Percentiles rank a stretch among this genome's conserved stretches.
Conservation (phyloP, 1,140 invertebrate genomes). For the Belonocnema kinseyi region DNA sequence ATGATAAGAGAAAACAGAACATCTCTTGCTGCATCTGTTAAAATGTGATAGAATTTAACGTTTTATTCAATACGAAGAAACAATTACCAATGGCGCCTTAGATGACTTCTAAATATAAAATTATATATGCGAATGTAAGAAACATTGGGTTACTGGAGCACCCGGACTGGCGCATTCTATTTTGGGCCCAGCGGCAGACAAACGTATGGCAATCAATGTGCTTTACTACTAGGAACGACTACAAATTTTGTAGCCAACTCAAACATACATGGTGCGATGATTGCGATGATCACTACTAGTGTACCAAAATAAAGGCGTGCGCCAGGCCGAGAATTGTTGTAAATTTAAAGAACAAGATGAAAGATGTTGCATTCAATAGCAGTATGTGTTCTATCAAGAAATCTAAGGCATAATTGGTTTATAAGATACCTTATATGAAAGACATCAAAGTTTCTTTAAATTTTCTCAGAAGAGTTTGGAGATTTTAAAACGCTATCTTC, state of each 20-base stretch:
- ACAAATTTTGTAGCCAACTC: not conserved
- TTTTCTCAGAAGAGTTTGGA: not conserved
- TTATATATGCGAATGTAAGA: not conserved
- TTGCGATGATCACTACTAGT: slow-evolving; percentile 3
- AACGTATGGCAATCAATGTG: slow-evolving; percentile 10
- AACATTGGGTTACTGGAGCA: not conserved
- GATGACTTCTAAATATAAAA: not conserved
- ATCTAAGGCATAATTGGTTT: slow-evolving; percentile 15
- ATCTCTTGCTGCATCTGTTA: too few species aligned
- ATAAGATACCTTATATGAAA: too few species aligned
- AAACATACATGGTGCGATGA: slow-evolving; percentile 14
- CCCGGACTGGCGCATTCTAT: slow-evolving; percentile 15
- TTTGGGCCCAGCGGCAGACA: not conserved
- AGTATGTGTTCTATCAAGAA: not conserved
- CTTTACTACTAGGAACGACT: slow-evolving; percentile 1
- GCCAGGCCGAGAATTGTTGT: not conserved
- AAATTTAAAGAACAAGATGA: not conserved
- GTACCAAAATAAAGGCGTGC: slow-evolving; percentile 1
- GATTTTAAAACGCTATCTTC: not conserved
- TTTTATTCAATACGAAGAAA: too few species aligned
- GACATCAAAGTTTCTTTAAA: too few species aligned
- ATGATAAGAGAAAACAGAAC: too few species aligned
- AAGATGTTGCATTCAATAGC: not conserved
- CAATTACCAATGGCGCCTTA: not conserved
- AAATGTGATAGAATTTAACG: too few species aligned